A percentile compares a stretch with the other conserved stretches of the same genome.
Conservation (phyloP, 2,888 invertebrate species). For the Brenthis ino region DNA sequence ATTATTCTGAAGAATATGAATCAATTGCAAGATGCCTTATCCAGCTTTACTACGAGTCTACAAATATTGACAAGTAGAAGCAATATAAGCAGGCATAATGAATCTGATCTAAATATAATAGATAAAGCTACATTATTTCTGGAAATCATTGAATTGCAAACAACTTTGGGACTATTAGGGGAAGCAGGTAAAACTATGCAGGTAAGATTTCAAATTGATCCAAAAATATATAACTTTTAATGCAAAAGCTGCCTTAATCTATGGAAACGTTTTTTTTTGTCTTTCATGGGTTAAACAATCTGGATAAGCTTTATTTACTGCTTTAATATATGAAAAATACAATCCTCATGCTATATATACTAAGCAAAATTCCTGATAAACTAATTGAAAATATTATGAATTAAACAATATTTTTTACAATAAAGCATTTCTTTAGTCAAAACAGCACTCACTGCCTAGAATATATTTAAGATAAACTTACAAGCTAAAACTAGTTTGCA, state of each 20-base stretch:
- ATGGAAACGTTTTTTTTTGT: too few species aligned
- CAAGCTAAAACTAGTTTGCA: too few species aligned
- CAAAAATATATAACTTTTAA: constrained; percentile 1
- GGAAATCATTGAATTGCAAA: constrained; percentile 91
- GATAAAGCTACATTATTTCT: constrained; percentile 94
- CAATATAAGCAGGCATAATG: constrained; percentile 54
- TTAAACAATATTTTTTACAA: too few species aligned
- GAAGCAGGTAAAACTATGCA: constrained; percentile 93
- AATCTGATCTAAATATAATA: constrained; percentile 81
- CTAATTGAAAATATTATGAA: too few species aligned
- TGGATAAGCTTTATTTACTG: too few species aligned
- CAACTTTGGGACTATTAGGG: constrained; percentile 85
- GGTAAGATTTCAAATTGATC: constrained; percentile 57
- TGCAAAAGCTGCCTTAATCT: not conserved
- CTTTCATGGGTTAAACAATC: too few species aligned
- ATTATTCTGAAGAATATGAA: constrained; percentile 89
- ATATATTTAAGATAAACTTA: too few species aligned
- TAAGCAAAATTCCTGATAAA: too few species aligned
- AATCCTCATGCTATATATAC: too few species aligned
- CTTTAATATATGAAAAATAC: too few species aligned
- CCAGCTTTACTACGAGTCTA: constrained; percentile 89
- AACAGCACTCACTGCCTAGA: too few species aligned
- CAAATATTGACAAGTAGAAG: constrained; percentile 81
- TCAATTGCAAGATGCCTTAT: constrained; percentile 87
- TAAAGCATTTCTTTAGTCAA: too few species aligned